Percentiles rank a stretch among this genome's conserved stretches.
These are phyloP conservation scores for Rhinichthys osculus DNA, from an alignment of 2,797 vertebrate species.

Conservation along the genomic window DNA sequence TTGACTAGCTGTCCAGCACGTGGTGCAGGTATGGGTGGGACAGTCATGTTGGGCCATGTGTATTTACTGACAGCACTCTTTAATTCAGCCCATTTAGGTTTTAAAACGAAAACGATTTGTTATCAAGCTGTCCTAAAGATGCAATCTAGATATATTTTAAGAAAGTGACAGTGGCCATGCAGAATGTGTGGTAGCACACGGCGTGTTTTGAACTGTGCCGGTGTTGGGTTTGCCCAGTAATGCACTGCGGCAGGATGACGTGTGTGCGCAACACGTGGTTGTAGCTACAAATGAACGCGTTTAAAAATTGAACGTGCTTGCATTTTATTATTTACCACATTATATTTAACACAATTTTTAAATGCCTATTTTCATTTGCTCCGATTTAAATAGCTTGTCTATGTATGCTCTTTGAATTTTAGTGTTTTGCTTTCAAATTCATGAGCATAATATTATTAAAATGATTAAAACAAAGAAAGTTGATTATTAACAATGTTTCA, in stretches of 20 bases:
- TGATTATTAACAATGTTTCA: not conserved
- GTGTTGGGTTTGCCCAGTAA: conserved; percentile 49
- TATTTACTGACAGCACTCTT: conserved; percentile 1
- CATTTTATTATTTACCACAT: not conserved
- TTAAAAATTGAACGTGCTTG: not conserved
- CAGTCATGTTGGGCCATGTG: conserved; percentile 5
- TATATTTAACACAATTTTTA: too few relatives aligned
- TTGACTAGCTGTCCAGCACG: conserved; percentile 38
- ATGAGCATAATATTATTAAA: not conserved
- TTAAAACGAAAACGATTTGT: too few relatives aligned
- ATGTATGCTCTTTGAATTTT: not conserved
- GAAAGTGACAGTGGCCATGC: not conserved
- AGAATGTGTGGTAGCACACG: conserved; percentile 71
- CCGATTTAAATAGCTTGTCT: not conserved
- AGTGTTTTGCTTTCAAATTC: not conserved
- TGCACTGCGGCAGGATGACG: conserved; percentile 50
- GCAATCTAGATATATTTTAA: not conserved
- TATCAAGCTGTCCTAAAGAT: not conserved
- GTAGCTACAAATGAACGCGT: not conserved
- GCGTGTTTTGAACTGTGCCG: conserved; percentile 65
- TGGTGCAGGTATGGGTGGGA: conserved; percentile 26
- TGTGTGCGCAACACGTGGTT: conserved; percentile 39
- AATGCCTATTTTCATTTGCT: not conserved
- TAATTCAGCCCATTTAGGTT: not conserved
- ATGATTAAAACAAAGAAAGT: too few relatives aligned